A percentile compares a stretch with the other conserved stretches of the same genome.
Evolutionary conservation across 2,888 invertebrate genomes (phyloP).

Genomic region (Mylabris sibirica): DNA sequence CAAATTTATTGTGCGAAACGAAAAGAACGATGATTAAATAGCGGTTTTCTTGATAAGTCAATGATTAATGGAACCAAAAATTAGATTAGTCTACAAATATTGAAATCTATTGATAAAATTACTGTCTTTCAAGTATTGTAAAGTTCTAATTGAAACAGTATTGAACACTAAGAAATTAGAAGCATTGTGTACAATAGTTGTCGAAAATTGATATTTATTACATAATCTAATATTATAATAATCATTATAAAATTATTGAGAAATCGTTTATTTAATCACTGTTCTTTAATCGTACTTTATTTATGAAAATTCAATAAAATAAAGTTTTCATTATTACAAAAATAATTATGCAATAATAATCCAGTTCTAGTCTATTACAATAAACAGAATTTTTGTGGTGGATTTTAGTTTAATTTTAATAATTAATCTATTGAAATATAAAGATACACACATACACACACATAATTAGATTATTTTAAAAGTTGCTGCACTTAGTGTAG

Average conservation of each 20-base stretch:
- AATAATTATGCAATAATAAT: not conserved
- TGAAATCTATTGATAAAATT: not conserved
- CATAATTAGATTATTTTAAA: no score
- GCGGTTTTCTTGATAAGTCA: not conserved
- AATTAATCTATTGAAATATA: no score
- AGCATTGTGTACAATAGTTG: no score
- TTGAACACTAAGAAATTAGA: no score
- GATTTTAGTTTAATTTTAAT: not conserved
- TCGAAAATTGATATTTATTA: not conserved
- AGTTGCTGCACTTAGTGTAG: constrained; percentile 45
- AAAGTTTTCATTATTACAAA: no score
- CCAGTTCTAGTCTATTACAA: not conserved
- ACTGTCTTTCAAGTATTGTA: no score
- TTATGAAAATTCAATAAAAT: no score
- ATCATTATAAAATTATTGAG: not conserved
- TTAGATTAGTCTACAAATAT: not conserved
- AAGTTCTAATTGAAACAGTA: no score
- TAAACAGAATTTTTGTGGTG: not conserved
- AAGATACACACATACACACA: no score
- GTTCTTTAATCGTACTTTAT: not conserved
- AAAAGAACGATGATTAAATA: not conserved
- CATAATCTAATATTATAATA: not conserved
- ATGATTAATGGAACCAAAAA: not conserved
- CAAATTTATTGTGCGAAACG: not conserved
- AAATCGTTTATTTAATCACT: not conserved